Percentiles rank a stretch among this genome's conserved stretches.
These are phyloP conservation scores for Microtus oregoni DNA, from an alignment of 2,113 vertebrate genomes.

Conservation along the genomic window DNA sequence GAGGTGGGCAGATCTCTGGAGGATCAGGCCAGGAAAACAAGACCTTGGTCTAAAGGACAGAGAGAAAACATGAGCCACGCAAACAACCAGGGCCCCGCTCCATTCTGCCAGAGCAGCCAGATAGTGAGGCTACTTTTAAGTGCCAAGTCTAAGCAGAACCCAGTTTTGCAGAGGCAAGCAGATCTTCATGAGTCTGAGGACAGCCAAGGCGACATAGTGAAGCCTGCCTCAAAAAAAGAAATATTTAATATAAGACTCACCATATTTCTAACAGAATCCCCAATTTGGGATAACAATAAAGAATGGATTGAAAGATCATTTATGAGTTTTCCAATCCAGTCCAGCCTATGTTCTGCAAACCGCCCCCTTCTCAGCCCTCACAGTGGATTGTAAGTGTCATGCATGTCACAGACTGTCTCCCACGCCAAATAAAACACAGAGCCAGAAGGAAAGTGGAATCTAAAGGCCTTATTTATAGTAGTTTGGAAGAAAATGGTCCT, in stretches of 20 bases:
- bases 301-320: neutral
- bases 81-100: fast-evolving
- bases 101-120: neutral
- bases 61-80: fast-evolving
- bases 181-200: neutral
- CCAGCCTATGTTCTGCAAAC: neutral
- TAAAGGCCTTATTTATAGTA: neutral
- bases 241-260: neutral
- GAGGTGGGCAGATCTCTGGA: neutral
- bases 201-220: neutral
- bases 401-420: neutral
- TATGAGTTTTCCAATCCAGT: neutral
- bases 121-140: neutral
- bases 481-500: neutral
- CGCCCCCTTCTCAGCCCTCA: neutral
- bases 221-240: neutral
- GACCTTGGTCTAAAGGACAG: neutral
- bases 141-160: neutral
- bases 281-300: neutral
- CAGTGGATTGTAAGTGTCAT: too few relatives aligned
- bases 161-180: neutral
- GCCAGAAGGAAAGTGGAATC: neutral
- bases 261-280: neutral
- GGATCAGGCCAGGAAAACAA: neutral
- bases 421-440: neutral